Percentiles rank a stretch among this genome's conserved stretches.
phyloP scores from a whole-genome alignment of 2,888 invertebrate species.

The Podotricha telesiphe region DNA sequence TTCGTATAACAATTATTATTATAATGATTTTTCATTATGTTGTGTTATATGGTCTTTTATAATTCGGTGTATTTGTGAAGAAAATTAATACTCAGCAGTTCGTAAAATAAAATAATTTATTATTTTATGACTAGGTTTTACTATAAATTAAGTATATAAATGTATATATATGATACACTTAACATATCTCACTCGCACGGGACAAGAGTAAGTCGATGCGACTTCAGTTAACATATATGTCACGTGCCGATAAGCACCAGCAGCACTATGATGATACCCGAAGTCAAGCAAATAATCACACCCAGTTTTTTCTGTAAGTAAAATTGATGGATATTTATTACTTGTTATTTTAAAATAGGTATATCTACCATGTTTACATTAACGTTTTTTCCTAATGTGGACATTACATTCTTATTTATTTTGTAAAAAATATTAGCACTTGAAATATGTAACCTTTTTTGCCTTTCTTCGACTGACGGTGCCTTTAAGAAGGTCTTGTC shows the following conservation, averaged over 20 bases:
- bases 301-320: conserved; percentile 68
- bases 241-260: conserved; percentile 66
- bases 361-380: no score
- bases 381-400: no score
- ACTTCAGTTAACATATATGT: neutral
- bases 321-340: conserved; percentile 7
- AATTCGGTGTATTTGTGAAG: no score
- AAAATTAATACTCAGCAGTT: conserved; percentile 13
- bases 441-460: conserved; percentile 64
- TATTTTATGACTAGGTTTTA: conserved; percentile 28
- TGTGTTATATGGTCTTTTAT: no score
- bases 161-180: no score
- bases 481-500: conserved; percentile 79
- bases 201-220: neutral
- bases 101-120: conserved; percentile 27
- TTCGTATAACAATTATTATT: no score
- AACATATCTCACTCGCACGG: neutral
- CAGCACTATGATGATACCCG: conserved; percentile 66
- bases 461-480: conserved; percentile 73
- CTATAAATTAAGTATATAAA: conserved; percentile 28
- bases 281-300: conserved; percentile 64
- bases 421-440: no score
- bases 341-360: neutral
- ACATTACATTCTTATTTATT: no score
- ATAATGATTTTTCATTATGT: no score